phyloP scores from a whole-genome alignment of 2,888 invertebrate genomes.

The Ophioninae sp. region DNA sequence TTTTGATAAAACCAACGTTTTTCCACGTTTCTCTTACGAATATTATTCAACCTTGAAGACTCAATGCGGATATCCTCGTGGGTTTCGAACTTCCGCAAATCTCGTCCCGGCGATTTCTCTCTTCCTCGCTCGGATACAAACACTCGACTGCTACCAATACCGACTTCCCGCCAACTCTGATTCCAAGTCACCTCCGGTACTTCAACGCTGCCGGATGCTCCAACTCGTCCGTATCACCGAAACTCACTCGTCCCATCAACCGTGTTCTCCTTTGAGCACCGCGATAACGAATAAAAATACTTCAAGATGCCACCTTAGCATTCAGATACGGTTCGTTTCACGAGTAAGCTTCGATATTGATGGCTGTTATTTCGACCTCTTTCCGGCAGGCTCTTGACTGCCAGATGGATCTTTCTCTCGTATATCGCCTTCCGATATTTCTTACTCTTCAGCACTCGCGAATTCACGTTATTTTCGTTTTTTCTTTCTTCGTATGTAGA shows the following conservation, averaged over 20 bases:
- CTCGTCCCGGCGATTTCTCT: slow-evolving; percentile 36
- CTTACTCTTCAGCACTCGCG: neutral
- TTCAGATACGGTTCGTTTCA: slow-evolving; percentile 53
- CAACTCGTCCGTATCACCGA: slow-evolving; percentile 25
- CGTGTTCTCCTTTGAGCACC: slow-evolving; percentile 49
- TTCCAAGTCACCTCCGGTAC: slow-evolving; percentile 23
- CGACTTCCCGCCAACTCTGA: slow-evolving; percentile 56
- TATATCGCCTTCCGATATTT: neutral
- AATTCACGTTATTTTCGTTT: neutral
- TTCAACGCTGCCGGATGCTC: slow-evolving; percentile 16
- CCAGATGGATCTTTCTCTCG: slow-evolving; percentile 24
- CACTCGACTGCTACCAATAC: slow-evolving; percentile 44
- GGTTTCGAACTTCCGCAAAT: slow-evolving; percentile 30
- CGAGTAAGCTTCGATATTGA: slow-evolving; percentile 24
- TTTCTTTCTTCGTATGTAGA: neutral
- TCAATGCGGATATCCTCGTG: slow-evolving; percentile 54
- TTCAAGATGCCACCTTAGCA: slow-evolving; percentile 54
- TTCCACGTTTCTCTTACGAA: slow-evolving; percentile 10
- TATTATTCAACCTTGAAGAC: slow-evolving; percentile 29
- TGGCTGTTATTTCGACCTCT: slow-evolving; percentile 17
- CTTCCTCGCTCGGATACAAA: slow-evolving; percentile 52
- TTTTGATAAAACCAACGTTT: neutral
- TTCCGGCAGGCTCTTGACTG: slow-evolving; percentile 33
- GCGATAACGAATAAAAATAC: slow-evolving; percentile 65
- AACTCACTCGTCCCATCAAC: slow-evolving; percentile 31